Evolutionary conservation across 2,797 vertebrate species (phyloP), one percentile per base, ranked within the genome.

Genomic region (Paramormyrops hopkinsi): DNA sequence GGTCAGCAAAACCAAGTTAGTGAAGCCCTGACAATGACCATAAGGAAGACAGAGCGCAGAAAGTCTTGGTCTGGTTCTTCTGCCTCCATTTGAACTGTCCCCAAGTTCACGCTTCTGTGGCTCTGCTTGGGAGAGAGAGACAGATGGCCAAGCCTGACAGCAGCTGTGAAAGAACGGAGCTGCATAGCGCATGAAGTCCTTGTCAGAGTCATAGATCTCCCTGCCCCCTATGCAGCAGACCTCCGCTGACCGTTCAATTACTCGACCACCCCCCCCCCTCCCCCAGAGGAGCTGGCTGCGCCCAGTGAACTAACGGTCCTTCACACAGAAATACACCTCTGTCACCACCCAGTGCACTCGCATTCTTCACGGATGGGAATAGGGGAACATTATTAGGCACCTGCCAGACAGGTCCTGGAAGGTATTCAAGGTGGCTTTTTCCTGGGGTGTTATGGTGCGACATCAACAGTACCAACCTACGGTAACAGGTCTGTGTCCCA

Each of bases 231-330:
- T 73, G 90, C 92, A 92, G 90, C 92, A 92, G 92, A 50, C 92
- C 91, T 92, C 92, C 89, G 90, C 92, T 92, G 93, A 94, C 93
- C 95, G 94, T 95, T 95, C 94, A 95, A 95, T 95, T 92, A 92
- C 90, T 44, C 41, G 73, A 79, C 46, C 44, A 2, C 37, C 37
- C 3, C 37, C 4, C 91, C 90, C 93, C 93, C 91, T 89, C 94
- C 94, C 93, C 94, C 93, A 90, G 93, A 94, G 94, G 94, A 95
- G 95, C 94, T 92, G 90, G 89, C 92, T 91, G 90, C 82, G 88
- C 93, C 94, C 93, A 25, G 92, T 92, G 94, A 95, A 93, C 94
- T 92, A 95, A 94, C 33, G 93, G 93, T 91, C 91, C 92, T 93
- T 92, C 91, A 93, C 92, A 94, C 37, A 65, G 25, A 91, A 89